Conservation (phyloP, 2,888 invertebrate genomes). For the Stenchaetothrips biformis region DNA sequence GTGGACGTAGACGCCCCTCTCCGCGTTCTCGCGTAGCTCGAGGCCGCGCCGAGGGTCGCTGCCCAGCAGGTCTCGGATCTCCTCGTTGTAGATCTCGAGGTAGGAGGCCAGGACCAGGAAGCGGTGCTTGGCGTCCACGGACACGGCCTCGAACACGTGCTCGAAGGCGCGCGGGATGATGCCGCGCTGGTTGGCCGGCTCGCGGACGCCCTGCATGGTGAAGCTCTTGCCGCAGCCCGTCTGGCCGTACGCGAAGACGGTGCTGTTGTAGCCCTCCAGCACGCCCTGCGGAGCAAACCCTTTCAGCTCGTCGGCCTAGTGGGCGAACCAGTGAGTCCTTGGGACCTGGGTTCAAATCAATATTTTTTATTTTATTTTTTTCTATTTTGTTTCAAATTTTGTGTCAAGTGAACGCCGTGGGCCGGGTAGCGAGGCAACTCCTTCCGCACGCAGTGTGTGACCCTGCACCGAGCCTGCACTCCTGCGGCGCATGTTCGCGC, state of each 20-base stretch:
- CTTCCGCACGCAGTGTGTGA: too few relatives aligned
- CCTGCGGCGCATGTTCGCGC: too few relatives aligned
- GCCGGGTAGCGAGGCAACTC: too few relatives aligned
- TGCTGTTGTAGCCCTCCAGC: slow-evolving; percentile 86
- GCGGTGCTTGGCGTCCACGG: slow-evolving; percentile 63
- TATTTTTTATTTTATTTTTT: too few relatives aligned
- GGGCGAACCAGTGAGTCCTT: too few relatives aligned
- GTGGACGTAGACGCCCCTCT: slow-evolving; percentile 60
- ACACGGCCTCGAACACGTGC: slow-evolving; percentile 81
- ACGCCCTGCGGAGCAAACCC: slow-evolving; percentile 57
- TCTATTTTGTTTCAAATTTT: too few relatives aligned
- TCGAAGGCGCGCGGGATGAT: slow-evolving; percentile 78
- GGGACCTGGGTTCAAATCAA: too few relatives aligned
- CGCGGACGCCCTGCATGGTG: slow-evolving; percentile 73
- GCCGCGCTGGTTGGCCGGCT: slow-evolving; percentile 49
- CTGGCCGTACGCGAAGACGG: slow-evolving; percentile 90
- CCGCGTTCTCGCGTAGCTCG: slow-evolving; percentile 62
- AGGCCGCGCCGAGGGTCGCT: slow-evolving; percentile 54
- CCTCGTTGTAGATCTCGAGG: slow-evolving; percentile 81
- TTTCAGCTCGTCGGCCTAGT: neutral
- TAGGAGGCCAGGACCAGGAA: slow-evolving; percentile 74
- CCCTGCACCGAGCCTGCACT: too few relatives aligned
- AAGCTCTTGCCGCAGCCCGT: slow-evolving; percentile 89
- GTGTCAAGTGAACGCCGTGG: too few relatives aligned
- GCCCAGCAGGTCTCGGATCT: slow-evolving; percentile 65